Conservation (phyloP, 2,113 vertebrate genomes). For the Cichladusa arquata region DNA sequence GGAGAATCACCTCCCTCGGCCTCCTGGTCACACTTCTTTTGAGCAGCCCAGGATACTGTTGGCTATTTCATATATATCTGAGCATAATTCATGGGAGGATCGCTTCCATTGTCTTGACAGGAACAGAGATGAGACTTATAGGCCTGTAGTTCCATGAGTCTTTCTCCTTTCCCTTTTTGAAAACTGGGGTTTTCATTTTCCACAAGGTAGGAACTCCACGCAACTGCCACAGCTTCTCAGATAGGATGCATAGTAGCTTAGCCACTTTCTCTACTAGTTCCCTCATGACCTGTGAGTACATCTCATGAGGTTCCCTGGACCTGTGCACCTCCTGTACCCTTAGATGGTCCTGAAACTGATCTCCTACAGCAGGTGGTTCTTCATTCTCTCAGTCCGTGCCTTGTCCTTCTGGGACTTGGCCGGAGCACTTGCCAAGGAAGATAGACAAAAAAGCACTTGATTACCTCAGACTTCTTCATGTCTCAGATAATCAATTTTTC, state of each 20-base stretch:
- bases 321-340: neutral
- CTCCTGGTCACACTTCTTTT: neutral
- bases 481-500: neutral
- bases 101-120: neutral
- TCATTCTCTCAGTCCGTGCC: neutral
- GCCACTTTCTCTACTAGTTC: neutral
- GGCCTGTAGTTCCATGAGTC: neutral
- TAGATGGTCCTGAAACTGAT: neutral
- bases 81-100: neutral
- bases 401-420: neutral
- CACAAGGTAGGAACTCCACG: neutral
- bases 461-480: neutral
- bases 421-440: neutral
- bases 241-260: neutral
- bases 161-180: neutral
- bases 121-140: neutral
- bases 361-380: neutral
- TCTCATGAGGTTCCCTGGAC: neutral
- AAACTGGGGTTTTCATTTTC: neutral
- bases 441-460: neutral
- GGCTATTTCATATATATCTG: neutral
- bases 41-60: neutral
- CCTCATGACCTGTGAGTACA: neutral
- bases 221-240: neutral
- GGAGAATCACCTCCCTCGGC: accelerated